A percentile compares a stretch with the other conserved stretches of the same genome.
phyloP scores from a whole-genome alignment of 2,113 vertebrate species.

The Phodopus roborovskii region DNA sequence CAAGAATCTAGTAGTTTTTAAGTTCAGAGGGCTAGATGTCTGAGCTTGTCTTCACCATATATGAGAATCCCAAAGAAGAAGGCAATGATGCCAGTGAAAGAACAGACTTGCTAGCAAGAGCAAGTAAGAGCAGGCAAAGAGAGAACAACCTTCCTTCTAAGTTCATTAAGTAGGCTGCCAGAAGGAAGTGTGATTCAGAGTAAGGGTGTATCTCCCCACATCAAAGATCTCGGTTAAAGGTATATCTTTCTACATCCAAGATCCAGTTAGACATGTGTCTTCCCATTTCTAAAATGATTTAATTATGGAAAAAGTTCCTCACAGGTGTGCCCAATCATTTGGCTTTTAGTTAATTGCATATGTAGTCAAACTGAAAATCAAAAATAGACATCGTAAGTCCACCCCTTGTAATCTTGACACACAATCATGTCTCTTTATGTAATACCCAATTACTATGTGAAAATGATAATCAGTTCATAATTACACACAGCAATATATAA shows the following conservation, averaged over 20 bases:
- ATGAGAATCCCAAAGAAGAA: neutral
- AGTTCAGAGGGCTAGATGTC: neutral
- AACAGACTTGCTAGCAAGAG: neutral
- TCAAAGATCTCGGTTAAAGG: neutral
- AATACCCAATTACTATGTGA: neutral
- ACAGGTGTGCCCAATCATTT: neutral
- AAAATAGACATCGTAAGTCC: neutral
- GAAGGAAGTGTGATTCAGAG: neutral
- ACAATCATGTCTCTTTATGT: neutral
- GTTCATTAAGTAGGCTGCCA: neutral
- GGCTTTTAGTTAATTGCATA: neutral
- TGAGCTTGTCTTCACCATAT: neutral
- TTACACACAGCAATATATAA: neutral
- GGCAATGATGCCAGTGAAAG: neutral
- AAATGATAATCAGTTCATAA: neutral
- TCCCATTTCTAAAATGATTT: neutral
- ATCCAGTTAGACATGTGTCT: neutral
- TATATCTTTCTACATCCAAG: neutral
- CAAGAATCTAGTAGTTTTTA: neutral
- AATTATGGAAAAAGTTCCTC: neutral
- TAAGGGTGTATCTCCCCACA: neutral
- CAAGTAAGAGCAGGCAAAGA: neutral
- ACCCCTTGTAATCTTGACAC: neutral
- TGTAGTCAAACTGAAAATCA: neutral
- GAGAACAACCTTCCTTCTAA: neutral